phyloP scores from a whole-genome alignment of 2,797 vertebrate genomes.

The Mus minutoides region DNA sequence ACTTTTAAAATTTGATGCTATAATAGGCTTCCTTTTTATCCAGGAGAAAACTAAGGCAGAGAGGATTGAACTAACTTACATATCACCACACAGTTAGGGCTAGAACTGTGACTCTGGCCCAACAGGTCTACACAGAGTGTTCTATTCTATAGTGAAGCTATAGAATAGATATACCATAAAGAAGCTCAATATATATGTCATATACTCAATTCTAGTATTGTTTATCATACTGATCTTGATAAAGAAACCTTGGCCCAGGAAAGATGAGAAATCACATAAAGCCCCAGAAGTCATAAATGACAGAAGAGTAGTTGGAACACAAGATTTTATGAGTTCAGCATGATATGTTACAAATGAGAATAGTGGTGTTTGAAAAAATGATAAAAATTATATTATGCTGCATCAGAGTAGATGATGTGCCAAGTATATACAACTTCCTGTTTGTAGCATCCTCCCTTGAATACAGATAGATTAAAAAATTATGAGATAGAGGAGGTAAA shows the following conservation, averaged over 20 bases:
- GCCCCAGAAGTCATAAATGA: background rate
- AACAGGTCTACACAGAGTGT: background rate
- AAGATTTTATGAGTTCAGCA: background rate
- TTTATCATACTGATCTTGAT: background rate
- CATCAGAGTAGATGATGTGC: background rate
- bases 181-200: background rate
- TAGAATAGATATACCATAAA: background rate
- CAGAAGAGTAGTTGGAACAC: background rate
- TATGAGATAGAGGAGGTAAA: background rate
- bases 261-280: background rate
- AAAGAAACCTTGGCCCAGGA: background rate
- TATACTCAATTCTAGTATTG: background rate
- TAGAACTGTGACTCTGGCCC: background rate
- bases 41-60: background rate
- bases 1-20: background rate
- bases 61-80: background rate
- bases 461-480: background rate
- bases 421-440: background rate
- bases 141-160: background rate
- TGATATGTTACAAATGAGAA: background rate
- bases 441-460: background rate
- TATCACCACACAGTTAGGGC: background rate
- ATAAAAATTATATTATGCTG: background rate
- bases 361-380: background rate
- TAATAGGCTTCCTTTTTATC: constrained; percentile 21